Conservation (phyloP, 2,797 vertebrate species). For the Zalophus californianus region DNA sequence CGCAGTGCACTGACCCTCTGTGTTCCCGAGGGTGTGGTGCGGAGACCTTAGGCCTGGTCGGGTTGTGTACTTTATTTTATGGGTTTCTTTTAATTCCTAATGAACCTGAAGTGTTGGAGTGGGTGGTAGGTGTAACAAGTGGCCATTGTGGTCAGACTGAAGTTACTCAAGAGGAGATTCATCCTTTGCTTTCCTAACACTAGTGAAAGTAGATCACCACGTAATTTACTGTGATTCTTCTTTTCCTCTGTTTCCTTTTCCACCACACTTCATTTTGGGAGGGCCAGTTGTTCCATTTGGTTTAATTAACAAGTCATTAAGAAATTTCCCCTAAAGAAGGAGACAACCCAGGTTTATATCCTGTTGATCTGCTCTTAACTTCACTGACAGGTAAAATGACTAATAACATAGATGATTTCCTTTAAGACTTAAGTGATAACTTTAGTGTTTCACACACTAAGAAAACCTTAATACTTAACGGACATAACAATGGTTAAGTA, state of each 20-base stretch:
- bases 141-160: conserved; percentile 58
- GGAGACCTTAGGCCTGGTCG: not conserved
- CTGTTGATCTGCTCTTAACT: conserved; percentile 69
- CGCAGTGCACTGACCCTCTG: not conserved
- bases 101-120: conserved; percentile 31
- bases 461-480: conserved; percentile 23
- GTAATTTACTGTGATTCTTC: not conserved
- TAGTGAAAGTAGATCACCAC: conserved; percentile 47
- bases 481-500: conserved; percentile 1
- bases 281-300: not conserved
- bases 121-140: conserved; percentile 80
- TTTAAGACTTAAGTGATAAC: conserved; percentile 57
- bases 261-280: not conserved
- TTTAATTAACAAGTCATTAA: conserved; percentile 48
- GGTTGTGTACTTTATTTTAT: not conserved
- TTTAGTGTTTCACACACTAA: not conserved
- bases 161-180: conserved; percentile 58
- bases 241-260: conserved; percentile 13
- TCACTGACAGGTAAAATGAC: conserved; percentile 13
- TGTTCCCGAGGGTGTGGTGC: not conserved
- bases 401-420: not conserved
- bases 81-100: not conserved
- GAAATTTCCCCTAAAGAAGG: conserved; percentile 19
- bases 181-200: conserved; percentile 1
- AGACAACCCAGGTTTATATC: not conserved